These are phyloP conservation scores for Diplolepis rosae DNA, from an alignment of 2,888 invertebrate species.

Conservation along the genomic window DNA sequence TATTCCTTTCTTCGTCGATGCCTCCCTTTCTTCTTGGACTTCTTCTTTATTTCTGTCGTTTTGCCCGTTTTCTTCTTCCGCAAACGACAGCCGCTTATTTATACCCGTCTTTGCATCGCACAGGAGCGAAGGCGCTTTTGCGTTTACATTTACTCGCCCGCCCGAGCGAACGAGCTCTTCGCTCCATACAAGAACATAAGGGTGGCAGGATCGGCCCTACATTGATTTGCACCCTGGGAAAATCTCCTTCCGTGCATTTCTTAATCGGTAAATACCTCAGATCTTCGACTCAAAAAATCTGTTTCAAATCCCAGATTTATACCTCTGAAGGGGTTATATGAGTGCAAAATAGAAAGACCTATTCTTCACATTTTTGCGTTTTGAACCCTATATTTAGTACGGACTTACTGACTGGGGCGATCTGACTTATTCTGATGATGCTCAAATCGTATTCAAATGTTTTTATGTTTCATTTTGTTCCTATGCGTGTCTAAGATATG, in stretches of 20 bases:
- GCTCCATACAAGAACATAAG: conserved; percentile 32
- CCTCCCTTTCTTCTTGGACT: conserved; percentile 61
- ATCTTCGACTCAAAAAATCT: not conserved
- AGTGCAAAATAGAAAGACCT: too few relatives aligned
- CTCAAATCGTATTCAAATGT: too few relatives aligned
- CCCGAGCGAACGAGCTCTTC: conserved; percentile 39
- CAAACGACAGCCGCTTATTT: conserved; percentile 74
- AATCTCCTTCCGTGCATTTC: conserved; percentile 34
- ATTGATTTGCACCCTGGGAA: conserved; percentile 36
- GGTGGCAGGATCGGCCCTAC: conserved; percentile 32
- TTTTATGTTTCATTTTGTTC: too few relatives aligned
- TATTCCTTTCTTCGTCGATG: conserved; percentile 69
- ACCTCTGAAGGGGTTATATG: too few relatives aligned
- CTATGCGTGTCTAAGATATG: too few relatives aligned
- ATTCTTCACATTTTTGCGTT: too few relatives aligned
- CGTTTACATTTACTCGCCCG: conserved; percentile 60
- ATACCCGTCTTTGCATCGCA: conserved; percentile 73
- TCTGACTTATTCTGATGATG: too few relatives aligned
- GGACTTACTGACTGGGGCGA: too few relatives aligned
- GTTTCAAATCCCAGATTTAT: not conserved
- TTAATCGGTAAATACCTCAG: not conserved
- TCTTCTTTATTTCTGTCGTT: conserved; percentile 69
- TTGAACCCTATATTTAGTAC: too few relatives aligned
- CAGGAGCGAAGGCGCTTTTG: conserved; percentile 68
- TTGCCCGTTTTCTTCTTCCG: conserved; percentile 73